Base-by-base conservation (phyloP, 64 coral and sea anemone genomes). In the Orbicella faveolata region DNA sequence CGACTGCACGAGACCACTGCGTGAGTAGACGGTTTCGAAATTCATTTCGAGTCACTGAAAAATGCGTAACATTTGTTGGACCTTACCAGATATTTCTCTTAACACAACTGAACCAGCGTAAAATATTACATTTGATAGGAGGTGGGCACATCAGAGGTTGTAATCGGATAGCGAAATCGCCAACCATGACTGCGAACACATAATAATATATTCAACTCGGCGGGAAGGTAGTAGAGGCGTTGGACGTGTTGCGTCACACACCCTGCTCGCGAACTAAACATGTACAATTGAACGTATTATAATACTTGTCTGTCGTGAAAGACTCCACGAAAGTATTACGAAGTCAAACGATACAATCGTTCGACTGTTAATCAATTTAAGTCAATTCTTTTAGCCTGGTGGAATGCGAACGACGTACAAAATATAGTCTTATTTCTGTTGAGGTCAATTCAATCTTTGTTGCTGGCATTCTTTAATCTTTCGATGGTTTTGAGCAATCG, bases 401-500 rank as follows among this genome's bases (percentile, higher is more conserved):
- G 35, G 36, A 26, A 70, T 70, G 21, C 67, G 26, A 48, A 48
- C 44, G 44, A 48, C 44, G 44, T 72, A 52, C 6, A 52, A 85
- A 85, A 85, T 85, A 73, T 25, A 52, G 19, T 37, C 17, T 23
- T 1, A 26, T 83, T 36, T 69, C 30, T 53, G 41, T 15, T 1
- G 23, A 52, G 39, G 19, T 72, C 63, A 25, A 44, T 36, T 23
- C 21, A 25, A 6, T 85, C 82, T 33, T 85, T 73, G 36, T 21
- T 85, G n/a, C 34, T 63, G 21, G 21, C 63, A 14, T 94, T 75
- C 64, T 91, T 89, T 52, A 94, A 83, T 41, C 67, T 84, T 83
- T 96, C 77, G 39, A 96, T 96, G 1, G 90, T 88, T 62, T 93
- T 93, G 13, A 83, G 87, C 87, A 96, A 72, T 70, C 88, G 86